Conservation (phyloP, 2,113 vertebrate genomes). For the Mus musculus region DNA sequence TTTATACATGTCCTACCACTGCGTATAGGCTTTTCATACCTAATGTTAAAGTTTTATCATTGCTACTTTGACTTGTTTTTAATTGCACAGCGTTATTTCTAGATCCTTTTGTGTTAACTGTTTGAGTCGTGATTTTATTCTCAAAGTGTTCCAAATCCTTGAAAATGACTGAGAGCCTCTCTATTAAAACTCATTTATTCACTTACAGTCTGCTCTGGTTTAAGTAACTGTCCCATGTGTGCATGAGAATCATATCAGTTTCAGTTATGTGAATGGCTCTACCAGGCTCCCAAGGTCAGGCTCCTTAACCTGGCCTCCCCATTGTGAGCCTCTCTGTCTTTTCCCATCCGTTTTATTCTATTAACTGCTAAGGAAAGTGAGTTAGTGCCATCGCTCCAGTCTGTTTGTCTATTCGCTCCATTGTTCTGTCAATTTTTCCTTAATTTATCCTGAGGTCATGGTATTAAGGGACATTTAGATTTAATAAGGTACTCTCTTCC, state of each 20-base stretch:
- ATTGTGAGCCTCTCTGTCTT: not conserved
- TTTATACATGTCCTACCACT: not conserved
- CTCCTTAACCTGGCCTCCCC: not conserved
- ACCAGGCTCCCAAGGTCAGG: not conserved
- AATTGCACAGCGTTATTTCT: slow-evolving; percentile 17
- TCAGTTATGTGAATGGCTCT: not conserved
- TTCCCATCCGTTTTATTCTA: not conserved
- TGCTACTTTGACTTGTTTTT: not conserved
- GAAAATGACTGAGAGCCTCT: not conserved
- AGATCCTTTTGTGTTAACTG: not conserved
- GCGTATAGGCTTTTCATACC: not conserved
- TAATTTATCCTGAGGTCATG: not conserved
- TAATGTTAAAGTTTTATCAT: not conserved
- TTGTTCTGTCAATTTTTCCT: not conserved
- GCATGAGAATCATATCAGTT: slow-evolving; percentile 28
- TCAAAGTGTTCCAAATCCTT: not conserved
- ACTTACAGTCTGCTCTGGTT: not conserved
- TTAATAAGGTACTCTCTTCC: not conserved
- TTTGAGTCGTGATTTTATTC: not conserved
- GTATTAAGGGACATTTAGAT: not conserved
- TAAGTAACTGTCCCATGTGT: not conserved
- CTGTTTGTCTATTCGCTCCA: not conserved
- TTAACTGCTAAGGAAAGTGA: not conserved
- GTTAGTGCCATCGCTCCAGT: not conserved
- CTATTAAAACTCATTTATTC: not conserved